Evolutionary conservation across 2,888 invertebrate genomes (phyloP), one percentile per base, ranked within the genome.

Genomic region (Trichogramma evanescens): DNA sequence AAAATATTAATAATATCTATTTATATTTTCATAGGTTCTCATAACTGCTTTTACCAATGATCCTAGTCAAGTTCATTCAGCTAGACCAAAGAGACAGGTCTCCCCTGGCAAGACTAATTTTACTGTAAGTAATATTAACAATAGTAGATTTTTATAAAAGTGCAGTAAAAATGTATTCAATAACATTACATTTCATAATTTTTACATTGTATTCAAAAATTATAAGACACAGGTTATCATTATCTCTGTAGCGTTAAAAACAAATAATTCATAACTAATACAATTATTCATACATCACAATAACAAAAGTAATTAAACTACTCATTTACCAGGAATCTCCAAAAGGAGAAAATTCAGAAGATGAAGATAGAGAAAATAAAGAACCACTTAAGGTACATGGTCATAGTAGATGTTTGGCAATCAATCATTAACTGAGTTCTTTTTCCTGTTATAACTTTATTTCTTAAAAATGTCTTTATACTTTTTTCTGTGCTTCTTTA

Each of bases 1-100:
- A 2, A 26, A 5, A 50, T 50, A 6, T 50, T 7, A 13, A 49
- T 13, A 44, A 44, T 10, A 52, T 40, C 43, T 44, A 54, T 40
- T 44, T 56, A 46, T 63, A 55, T 63, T 59, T 39, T 62, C 68
- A 8, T 58, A 78, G 77, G 86, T 84, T 40, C 69, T 89, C 39
- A 80, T 90, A 66, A 82, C 84, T 9, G 84, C 83, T 7, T 82
- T 89, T 52, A 82, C 84, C 3, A 87, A 85, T 56, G 87, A 88
- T 76, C 83, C 83, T 5, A 84, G 82, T 53, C 86, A 87, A 64
- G 69, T 70, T 43, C 72, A 72, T 39, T 69, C 72, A 55, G 68
- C 71, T 6, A 69, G 62, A 45, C 41, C 62, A 10, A 65, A 66
- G 6, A 70, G 70, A 58, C 59, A 67, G n/a, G 7, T 10, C 7